phyloP scores from a whole-genome alignment of 2,888 invertebrate species.

The Pediacus dermestoides region DNA sequence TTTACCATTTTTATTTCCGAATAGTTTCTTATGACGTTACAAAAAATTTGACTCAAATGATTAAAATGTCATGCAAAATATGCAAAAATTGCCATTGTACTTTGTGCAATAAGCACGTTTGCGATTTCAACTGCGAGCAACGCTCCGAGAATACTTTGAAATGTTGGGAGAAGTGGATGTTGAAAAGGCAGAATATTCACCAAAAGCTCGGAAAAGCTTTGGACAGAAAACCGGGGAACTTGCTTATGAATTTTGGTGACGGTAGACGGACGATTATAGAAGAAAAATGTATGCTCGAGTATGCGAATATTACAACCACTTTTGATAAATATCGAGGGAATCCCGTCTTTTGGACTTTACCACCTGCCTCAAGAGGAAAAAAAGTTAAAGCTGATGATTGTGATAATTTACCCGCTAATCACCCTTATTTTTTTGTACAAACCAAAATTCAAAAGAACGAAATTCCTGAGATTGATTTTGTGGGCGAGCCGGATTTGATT shows the following conservation, averaged over 20 bases:
- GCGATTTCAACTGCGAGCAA: too few relatives aligned
- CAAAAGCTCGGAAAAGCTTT: conserved; percentile 27
- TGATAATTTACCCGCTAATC: conserved; percentile 12
- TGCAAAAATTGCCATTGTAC: too few relatives aligned
- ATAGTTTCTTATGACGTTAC: too few relatives aligned
- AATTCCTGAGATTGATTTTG: conserved; percentile 37
- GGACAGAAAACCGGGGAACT: conserved; percentile 28
- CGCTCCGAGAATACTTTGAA: too few relatives aligned
- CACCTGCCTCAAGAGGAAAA: conserved; percentile 29
- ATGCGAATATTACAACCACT: conserved; percentile 36
- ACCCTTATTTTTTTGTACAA: conserved; percentile 33
- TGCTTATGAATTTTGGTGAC: conserved; percentile 39
- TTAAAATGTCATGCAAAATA: too few relatives aligned
- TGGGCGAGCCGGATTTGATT: conserved; percentile 35
- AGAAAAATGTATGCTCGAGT: conserved; percentile 35
- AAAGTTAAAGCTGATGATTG: conserved; percentile 8
- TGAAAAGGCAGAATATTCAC: conserved; percentile 32
- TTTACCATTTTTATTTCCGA: too few relatives aligned
- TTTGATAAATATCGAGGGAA: conserved; percentile 43
- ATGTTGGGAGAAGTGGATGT: conserved; percentile 40
- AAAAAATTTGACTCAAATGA: too few relatives aligned
- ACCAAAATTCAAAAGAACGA: conserved; percentile 34
- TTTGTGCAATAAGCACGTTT: too few relatives aligned
- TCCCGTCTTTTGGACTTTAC: conserved; percentile 42
- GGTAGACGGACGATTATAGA: conserved; percentile 34